Evolutionary conservation across 2,113 vertebrate species (phyloP).

Genomic region (Passerina amoena): DNA sequence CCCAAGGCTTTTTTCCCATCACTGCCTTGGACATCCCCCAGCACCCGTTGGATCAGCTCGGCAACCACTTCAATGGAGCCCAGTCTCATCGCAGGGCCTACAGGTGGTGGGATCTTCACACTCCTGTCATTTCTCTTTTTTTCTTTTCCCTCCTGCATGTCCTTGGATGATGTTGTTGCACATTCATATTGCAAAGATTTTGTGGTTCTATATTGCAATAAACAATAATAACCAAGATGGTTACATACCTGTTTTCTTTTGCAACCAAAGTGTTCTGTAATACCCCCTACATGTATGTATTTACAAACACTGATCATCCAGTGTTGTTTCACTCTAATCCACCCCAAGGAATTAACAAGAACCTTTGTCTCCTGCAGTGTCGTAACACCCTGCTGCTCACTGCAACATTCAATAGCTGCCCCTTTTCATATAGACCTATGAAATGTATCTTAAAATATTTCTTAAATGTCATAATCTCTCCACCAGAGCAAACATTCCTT

Average conservation of each 20-base stretch:
- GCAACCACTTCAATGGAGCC: fast-evolving
- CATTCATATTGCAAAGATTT: neutral
- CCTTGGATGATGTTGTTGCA: neutral
- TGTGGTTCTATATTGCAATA: neutral
- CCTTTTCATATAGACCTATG: neutral
- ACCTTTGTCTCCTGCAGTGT: neutral
- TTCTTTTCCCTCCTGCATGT: neutral
- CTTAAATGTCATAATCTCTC: neutral
- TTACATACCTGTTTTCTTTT: neutral
- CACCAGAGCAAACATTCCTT: neutral
- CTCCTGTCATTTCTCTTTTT: neutral
- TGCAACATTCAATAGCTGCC: neutral
- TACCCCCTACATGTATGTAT: neutral
- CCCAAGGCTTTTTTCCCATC: neutral
- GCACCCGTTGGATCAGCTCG: neutral
- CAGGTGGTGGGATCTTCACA: neutral
- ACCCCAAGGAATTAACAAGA: neutral
- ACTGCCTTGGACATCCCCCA: neutral
- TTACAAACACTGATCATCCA: neutral
- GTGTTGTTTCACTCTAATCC: neutral
- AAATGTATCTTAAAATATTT: neutral
- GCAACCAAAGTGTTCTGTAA: neutral
- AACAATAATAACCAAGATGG: neutral
- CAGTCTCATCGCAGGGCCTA: neutral
- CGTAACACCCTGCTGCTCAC: neutral